These are phyloP conservation scores for Palythoa heliodiscus DNA, from an alignment of 92 coral and sea anemone species.

Conservation along the genomic window DNA sequence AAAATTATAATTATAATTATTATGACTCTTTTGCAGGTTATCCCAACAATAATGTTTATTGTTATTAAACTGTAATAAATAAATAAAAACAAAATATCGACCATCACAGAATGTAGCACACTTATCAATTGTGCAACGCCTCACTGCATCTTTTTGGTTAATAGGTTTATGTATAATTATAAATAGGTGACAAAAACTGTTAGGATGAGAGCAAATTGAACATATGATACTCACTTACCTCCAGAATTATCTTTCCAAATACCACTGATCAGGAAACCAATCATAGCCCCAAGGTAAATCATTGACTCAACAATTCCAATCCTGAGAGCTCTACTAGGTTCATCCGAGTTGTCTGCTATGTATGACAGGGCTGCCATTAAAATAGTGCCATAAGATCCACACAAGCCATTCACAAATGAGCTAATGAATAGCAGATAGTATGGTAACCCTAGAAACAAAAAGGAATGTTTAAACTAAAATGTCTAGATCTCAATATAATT, in stretches of 20 bases:
- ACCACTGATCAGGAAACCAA: slow-evolving; percentile 53
- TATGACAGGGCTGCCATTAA: slow-evolving; percentile 48
- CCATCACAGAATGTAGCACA: too few relatives aligned
- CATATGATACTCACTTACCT: neutral
- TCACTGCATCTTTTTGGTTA: too few relatives aligned
- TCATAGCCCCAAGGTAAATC: slow-evolving; percentile 48
- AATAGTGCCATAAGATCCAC: slow-evolving; percentile 51
- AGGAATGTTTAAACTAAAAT: neutral
- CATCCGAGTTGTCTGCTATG: slow-evolving; percentile 53
- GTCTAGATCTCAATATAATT: too few relatives aligned
- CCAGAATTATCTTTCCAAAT: slow-evolving; percentile 57
- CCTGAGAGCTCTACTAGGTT: slow-evolving; percentile 46
- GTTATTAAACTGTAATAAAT: too few relatives aligned
- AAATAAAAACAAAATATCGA: too few relatives aligned
- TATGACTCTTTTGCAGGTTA: too few relatives aligned
- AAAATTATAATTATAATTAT: too few relatives aligned
- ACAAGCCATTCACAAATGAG: slow-evolving; percentile 51
- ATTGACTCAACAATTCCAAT: slow-evolving; percentile 56
- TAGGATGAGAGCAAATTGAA: too few relatives aligned
- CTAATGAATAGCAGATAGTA: slow-evolving; percentile 60
- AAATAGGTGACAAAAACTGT: too few relatives aligned
- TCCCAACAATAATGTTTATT: too few relatives aligned
- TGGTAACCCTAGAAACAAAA: slow-evolving; percentile 47
- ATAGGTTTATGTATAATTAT: too few relatives aligned
- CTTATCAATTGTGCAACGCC: too few relatives aligned